These are phyloP conservation scores for Isichthys henryi DNA, from an alignment of 2,113 vertebrate species.

Conservation along the genomic window DNA sequence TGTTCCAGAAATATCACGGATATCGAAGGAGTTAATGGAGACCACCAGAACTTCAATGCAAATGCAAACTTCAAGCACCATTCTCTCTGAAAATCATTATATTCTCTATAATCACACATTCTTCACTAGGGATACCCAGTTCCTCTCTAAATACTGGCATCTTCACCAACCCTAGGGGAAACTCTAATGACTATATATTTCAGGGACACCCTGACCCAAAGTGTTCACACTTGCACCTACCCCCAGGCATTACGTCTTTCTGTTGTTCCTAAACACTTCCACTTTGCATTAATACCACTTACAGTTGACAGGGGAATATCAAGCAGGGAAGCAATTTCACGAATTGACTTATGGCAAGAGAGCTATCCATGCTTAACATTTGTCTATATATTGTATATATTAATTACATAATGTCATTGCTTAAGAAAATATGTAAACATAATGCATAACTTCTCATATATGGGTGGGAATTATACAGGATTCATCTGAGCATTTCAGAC, in stretches of 20 bases:
- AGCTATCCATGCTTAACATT: background rate
- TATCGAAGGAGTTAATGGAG: background rate
- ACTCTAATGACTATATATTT: background rate
- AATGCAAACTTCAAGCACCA: background rate
- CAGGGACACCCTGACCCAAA: background rate
- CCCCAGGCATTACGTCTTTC: background rate
- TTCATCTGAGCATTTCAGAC: background rate
- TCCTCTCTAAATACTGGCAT: background rate
- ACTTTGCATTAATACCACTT: background rate
- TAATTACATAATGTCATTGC: background rate
- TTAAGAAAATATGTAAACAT: background rate
- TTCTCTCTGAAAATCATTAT: background rate
- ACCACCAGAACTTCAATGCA: background rate
- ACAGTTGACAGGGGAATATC: background rate
- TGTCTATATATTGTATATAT: background rate
- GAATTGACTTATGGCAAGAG: background rate
- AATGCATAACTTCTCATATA: background rate
- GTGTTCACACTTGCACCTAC: background rate
- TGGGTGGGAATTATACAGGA: background rate
- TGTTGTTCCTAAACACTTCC: background rate
- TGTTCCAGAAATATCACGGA: background rate
- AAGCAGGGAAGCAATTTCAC: background rate
- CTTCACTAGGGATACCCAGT: background rate
- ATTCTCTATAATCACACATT: background rate
- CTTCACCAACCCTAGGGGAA: background rate